Base-by-base conservation (phyloP, 2,113 vertebrate genomes). In the Malurus alboscapulatus region DNA sequence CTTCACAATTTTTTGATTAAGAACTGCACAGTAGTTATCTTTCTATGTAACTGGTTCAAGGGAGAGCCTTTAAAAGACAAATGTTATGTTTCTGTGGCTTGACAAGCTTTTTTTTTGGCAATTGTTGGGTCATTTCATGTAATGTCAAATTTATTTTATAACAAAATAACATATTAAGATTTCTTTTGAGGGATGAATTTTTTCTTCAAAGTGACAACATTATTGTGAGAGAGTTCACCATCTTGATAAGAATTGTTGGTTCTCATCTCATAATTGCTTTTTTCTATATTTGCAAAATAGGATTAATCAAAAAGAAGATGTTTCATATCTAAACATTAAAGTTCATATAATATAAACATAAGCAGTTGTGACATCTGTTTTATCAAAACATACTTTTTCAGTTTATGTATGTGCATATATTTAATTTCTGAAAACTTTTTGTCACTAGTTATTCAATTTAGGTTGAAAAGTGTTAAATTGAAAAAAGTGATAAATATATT, bases 21-120 rank as follows among this genome's bases (percentile, higher is more conserved):
- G 21, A 88, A 36, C 7, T 17, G 0, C 9, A 5, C 15, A 2
- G 4, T 5, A 42, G n/a, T 15, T 69, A 12, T n/a, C 17, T 72
- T 86, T 78, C 8, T 9, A 48, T 58, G 8, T 8, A 58, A 42
- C 2, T 27, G 7, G 29, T 57, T n/a, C 17, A 67, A 54, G 11
- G 10, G 6, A 84, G 6, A 76, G 1, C 1, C 10, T 54, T 71
- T 36, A 19, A 5, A 68, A 81, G 65, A 9, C 2, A 47, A 17
- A 32, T 16, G 2, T n/a, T 32, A 12, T 12, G 4, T 0, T 63
- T 54, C 30, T 65, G 24, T 55, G 19, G 3, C 4, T 17, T 61
- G 17, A 2, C 9, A 47, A 17, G 1, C 50, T 93, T 83, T 1
- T 83, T 1, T 34, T 2, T 48, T 3, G 25, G 6, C 15, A 47